phyloP scores from a whole-genome alignment of 2,113 vertebrate species.

The Hirundichthys speculiger region DNA sequence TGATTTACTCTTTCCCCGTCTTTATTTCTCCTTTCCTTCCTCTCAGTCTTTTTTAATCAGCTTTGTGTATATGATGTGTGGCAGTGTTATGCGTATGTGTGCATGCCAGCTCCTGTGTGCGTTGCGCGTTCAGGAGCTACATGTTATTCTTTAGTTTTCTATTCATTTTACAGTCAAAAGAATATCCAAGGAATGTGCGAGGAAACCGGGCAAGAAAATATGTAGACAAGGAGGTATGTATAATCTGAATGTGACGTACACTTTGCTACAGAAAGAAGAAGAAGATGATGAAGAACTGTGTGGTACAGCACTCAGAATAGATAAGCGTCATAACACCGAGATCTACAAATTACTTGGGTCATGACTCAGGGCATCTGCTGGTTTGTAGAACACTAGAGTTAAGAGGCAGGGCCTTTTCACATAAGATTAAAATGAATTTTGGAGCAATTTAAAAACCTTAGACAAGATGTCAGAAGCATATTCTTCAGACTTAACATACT shows the following conservation, averaged over 20 bases:
- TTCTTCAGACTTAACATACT: constrained; percentile 2
- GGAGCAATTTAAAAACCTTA: constrained; percentile 22
- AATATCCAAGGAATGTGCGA: constrained; percentile 99
- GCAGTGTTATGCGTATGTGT: constrained; percentile 66
- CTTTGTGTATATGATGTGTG: constrained; percentile 28
- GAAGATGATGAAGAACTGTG: constrained; percentile 3
- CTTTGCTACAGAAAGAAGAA: constrained; percentile 34
- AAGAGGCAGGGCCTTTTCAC: too few relatives aligned
- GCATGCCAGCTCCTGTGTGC: constrained; percentile 89
- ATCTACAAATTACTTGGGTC: constrained; percentile 57
- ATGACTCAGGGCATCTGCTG: constrained; percentile 24
- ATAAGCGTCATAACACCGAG: constrained; percentile 21
- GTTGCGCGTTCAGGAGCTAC: constrained; percentile 92
- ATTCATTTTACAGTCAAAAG: constrained; percentile 99
- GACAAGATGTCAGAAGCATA: constrained; percentile 18
- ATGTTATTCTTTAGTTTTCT: constrained; percentile 99
- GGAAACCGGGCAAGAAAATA: constrained; percentile 99
- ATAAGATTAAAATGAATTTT: constrained; percentile 27
- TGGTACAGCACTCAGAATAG: not conserved
- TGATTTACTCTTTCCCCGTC: constrained; percentile 48
- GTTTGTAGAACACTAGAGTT: constrained; percentile 17
- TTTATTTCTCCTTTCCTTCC: constrained; percentile 33
- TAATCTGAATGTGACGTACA: constrained; percentile 72
- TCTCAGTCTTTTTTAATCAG: constrained; percentile 63
- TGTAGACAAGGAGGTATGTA: constrained; percentile 99